Conservation (phyloP, 2,113 vertebrate genomes). For the Percina caprodes region DNA sequence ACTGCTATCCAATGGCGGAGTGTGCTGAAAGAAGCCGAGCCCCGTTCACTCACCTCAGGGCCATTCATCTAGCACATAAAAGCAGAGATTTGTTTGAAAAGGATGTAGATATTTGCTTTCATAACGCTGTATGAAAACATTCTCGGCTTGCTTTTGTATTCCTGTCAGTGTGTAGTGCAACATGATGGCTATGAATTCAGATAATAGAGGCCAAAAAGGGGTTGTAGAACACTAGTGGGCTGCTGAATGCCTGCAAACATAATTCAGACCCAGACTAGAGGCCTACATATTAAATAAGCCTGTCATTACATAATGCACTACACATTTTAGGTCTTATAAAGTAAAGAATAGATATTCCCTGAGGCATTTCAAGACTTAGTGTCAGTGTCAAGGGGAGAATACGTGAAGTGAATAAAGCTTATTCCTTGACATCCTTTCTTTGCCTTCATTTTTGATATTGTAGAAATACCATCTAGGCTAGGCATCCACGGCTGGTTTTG, state of each 20-base stretch:
- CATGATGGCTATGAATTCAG: background rate
- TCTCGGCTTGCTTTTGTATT: background rate
- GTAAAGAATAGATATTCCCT: background rate
- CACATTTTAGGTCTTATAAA: background rate
- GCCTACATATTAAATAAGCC: background rate
- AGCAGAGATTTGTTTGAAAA: background rate
- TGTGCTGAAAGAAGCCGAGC: background rate
- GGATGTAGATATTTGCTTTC: background rate
- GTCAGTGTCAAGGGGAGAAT: background rate
- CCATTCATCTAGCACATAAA: background rate
- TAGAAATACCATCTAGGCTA: background rate
- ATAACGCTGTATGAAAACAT: slow-evolving; percentile 4
- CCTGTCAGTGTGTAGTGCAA: background rate
- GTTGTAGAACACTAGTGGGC: background rate
- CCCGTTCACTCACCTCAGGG: background rate
- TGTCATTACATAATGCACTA: background rate
- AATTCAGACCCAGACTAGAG: background rate
- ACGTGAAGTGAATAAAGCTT: background rate
- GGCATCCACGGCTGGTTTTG: background rate
- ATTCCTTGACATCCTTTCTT: background rate
- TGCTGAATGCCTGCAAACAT: background rate
- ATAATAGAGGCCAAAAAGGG: background rate
- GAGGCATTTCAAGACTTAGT: background rate
- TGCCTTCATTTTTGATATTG: background rate
- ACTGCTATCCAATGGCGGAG: background rate